A percentile compares a stretch with the other conserved stretches of the same genome.
phyloP scores from a whole-genome alignment of 2,888 invertebrate species.

The Tenthredo scrophulariae region DNA sequence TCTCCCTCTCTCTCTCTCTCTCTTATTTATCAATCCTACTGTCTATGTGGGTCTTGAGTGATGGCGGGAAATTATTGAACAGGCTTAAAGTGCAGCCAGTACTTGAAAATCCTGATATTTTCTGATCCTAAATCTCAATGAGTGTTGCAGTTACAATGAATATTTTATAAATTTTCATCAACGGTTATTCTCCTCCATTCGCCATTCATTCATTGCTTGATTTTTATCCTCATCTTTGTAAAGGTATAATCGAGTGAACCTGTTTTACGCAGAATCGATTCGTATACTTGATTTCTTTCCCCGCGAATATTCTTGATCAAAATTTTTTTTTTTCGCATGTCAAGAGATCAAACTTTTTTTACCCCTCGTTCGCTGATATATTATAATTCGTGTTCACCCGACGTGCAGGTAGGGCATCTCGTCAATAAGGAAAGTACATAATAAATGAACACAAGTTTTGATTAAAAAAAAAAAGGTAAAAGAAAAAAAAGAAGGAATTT shows the following conservation, averaged over 20 bases:
- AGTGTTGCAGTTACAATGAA: background rate
- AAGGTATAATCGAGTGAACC: background rate
- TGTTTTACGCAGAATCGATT: background rate
- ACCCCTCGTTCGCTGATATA: background rate
- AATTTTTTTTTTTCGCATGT: background rate
- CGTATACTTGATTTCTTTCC: background rate
- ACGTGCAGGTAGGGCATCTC: too few relatives aligned
- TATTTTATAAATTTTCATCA: background rate
- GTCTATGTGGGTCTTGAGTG: background rate
- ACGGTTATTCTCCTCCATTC: too few relatives aligned
- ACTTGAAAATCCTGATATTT: background rate
- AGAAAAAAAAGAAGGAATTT: background rate
- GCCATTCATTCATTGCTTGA: too few relatives aligned
- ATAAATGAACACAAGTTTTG: slow-evolving; percentile 12
- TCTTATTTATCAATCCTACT: background rate
- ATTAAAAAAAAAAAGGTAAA: background rate
- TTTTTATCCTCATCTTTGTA: background rate
- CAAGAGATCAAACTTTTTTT: background rate
- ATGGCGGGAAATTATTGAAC: background rate
- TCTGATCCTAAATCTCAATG: background rate
- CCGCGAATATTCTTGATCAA: background rate
- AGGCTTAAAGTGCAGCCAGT: background rate
- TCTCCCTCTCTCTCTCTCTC: background rate
- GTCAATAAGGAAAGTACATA: background rate
- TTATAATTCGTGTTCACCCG: background rate